Evolutionary conservation across 2,888 invertebrate species (phyloP).

Genomic region (Blera fallax): DNA sequence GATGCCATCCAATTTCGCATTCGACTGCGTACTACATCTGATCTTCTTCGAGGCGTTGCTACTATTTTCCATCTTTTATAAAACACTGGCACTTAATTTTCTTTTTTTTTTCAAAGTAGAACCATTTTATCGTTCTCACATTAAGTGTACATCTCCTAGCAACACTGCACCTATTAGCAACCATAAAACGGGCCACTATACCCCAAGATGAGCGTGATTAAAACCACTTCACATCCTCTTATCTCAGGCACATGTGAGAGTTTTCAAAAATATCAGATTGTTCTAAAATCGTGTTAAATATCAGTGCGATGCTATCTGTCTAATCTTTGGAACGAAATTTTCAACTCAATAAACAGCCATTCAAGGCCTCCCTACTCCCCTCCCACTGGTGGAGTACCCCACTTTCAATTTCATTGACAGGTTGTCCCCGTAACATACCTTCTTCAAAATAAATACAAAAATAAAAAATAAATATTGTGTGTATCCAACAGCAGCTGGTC

Average conservation of each 20-base stretch:
- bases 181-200: not conserved
- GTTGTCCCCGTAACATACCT: slow-evolving; percentile 63
- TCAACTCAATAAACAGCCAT: not conserved
- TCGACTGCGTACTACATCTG: too few species aligned
- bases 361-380: not conserved
- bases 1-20: too few species aligned
- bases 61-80: too few species aligned
- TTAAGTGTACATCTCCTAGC: too few species aligned
- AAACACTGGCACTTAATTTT: too few species aligned
- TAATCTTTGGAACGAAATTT: not conserved
- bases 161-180: not conserved
- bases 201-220: not conserved
- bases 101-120: too few species aligned
- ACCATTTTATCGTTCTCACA: too few species aligned
- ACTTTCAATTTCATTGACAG: slow-evolving; percentile 64
- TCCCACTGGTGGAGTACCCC: not conserved
- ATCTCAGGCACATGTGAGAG: not conserved
- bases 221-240: not conserved
- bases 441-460: slow-evolving; percentile 42
- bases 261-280: not conserved
- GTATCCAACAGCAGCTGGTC: slow-evolving; percentile 59
- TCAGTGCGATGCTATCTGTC: not conserved
- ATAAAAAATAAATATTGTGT: slow-evolving; percentile 14
- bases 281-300: not conserved
- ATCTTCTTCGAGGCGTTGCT: too few species aligned